phyloP scores from a whole-genome alignment of 2,113 vertebrate species.

The Azemiops feae region DNA sequence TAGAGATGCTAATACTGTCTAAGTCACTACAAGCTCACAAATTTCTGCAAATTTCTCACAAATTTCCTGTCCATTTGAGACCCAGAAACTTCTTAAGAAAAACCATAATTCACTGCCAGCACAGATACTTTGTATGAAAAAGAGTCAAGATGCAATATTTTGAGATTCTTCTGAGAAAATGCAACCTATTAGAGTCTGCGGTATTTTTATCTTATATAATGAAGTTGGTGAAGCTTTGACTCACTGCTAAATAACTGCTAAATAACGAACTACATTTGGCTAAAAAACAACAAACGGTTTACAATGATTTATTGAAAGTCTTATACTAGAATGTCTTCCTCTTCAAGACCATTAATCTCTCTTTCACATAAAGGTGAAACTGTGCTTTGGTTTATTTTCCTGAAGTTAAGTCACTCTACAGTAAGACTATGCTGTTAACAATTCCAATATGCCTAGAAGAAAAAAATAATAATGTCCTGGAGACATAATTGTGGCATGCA shows the following conservation, averaged over 20 bases:
- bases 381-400: conserved; percentile 66
- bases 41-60: not conserved
- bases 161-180: conserved; percentile 2
- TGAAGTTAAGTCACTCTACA: conserved; percentile 62
- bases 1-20: not conserved
- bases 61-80: not conserved
- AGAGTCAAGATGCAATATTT: not conserved
- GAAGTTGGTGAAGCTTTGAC: conserved; percentile 38
- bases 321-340: conserved; percentile 45
- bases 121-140: not conserved
- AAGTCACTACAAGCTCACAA: not conserved
- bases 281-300: conserved; percentile 34
- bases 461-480: conserved; percentile 37
- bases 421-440: conserved; percentile 59
- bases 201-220: conserved; percentile 43
- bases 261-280: conserved; percentile 29
- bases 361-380: conserved; percentile 53
- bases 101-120: not conserved
- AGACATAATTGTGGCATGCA: conserved; percentile 54
- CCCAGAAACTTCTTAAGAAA: not conserved
- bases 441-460: conserved; percentile 48
- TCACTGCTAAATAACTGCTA: conserved; percentile 36
- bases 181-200: not conserved
- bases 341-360: conserved; percentile 60
- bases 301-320: conserved; percentile 53